These are phyloP conservation scores for Drosophila sproati DNA, from an alignment of 1,140 invertebrate genomes.

Conservation along the genomic window DNA sequence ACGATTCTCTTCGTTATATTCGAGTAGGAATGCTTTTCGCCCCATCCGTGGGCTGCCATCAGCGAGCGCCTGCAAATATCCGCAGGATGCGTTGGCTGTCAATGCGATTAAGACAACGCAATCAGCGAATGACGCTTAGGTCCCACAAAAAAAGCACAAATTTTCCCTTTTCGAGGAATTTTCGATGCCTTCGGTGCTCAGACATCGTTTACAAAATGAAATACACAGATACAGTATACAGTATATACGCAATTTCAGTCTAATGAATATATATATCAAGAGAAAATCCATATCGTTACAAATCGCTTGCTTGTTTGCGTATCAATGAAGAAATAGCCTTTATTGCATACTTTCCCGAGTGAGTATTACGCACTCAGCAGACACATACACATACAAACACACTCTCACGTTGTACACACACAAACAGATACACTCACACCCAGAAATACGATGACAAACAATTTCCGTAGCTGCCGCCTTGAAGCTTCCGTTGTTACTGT, in stretches of 20 bases:
- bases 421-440: constrained; percentile 5
- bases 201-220: constrained; percentile 23
- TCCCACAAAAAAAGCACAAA: constrained; percentile 40
- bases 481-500: constrained; percentile 30
- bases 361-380: constrained; percentile 39
- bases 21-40: not conserved
- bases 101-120: constrained; percentile 76
- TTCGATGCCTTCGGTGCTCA: not conserved
- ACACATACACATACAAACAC: constrained; percentile 9
- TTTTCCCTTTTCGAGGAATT: constrained; percentile 56
- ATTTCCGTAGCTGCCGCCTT: constrained; percentile 47
- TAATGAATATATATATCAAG: not conserved
- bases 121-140: constrained; percentile 51
- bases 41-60: not conserved
- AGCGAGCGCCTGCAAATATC: constrained; percentile 56
- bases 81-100: constrained; percentile 71
- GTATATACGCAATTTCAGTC: constrained; percentile 11
- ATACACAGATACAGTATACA: not conserved
- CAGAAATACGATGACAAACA: constrained; percentile 59
- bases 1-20: constrained; percentile 3
- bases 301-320: constrained; percentile 67
- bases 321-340: constrained; percentile 73
- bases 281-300: constrained; percentile 54
- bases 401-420: not conserved
- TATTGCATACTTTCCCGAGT: constrained; percentile 74